Evolutionary conservation across 30 jellyfish, hydroid and myxozoan species (phyloP), one percentile per base, ranked within the genome.

Genomic region (Aurelia aurita complex sp. Pacific): DNA sequence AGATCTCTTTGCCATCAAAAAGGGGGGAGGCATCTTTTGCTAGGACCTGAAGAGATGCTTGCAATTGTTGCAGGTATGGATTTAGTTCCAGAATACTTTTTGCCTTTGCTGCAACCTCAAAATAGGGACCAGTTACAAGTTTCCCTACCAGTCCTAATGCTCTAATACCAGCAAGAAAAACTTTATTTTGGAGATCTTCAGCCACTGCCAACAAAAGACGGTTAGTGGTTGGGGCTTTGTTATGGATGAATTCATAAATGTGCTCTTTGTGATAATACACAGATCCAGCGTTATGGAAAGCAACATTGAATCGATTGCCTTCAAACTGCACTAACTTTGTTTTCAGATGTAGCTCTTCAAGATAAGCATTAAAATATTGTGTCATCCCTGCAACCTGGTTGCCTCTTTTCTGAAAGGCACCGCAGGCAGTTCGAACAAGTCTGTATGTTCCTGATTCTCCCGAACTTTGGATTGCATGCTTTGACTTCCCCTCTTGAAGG

Each of bases 341-440:
- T 14, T 19, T 72, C 23, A 51, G 36, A 36, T 14, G 19, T 33
- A 19, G 71, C 40, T 51, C 67, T 13, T 40, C 35, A 5, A 72
- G 17, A 33, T 19, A 72, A 16, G 72, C 8, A 16, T 16, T 17
- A 33, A 72, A 72, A 14, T 72, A 40, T 11, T 13, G 34, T 16
- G 71, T 51, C 34, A 19, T 51, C 6, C 82, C 82, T 33, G 82
- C 72, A 11, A 11, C 71, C 64, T 72, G 36, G 17, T 17, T 19
- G 5, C 82, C 82, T 72, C 82, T 72, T 72, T 19, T 40, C 67
- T 72, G 67, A 51, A 72, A 32, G 17, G 82, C 82, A 12, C 40
- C 40, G 14, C 82, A 72, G 36, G 71, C 82, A 11, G 82, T 72
- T 40, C 82, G 72, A 3, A 72, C 34, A 11, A 72, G 71, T 16